Conservation (phyloP, 2,888 invertebrate genomes). For the Drosophila meridionalis region DNA sequence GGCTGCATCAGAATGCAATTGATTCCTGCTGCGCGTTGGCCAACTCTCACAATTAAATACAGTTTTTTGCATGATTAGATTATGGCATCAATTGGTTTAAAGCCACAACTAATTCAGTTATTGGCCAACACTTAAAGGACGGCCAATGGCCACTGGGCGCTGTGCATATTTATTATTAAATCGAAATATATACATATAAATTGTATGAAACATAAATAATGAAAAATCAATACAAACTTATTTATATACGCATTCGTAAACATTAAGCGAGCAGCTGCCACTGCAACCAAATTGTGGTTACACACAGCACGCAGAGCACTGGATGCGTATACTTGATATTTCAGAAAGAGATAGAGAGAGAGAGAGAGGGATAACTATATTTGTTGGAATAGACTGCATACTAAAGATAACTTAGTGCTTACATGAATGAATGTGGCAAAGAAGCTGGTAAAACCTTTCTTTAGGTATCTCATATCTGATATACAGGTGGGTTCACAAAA, state of each 20-base stretch:
- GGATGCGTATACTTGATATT: constrained; percentile 9
- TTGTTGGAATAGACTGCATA: too few relatives aligned
- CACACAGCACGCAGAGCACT: background rate
- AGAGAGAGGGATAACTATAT: background rate
- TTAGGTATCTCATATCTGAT: too few relatives aligned
- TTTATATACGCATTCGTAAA: constrained; percentile 48
- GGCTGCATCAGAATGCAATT: background rate
- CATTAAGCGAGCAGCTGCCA: background rate
- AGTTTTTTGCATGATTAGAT: constrained; percentile 11
- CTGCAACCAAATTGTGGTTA: background rate
- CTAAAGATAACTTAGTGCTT: too few relatives aligned
- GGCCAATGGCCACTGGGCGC: background rate
- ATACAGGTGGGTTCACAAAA: too few relatives aligned
- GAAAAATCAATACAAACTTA: constrained; percentile 70
- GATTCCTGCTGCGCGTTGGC: background rate
- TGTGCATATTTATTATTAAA: constrained; percentile 65
- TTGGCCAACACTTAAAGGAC: constrained; percentile 28
- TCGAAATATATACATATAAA: constrained; percentile 23
- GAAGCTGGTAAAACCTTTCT: too few relatives aligned
- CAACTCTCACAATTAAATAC: background rate
- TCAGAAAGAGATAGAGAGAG: background rate
- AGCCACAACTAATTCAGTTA: constrained; percentile 24
- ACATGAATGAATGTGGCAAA: too few relatives aligned
- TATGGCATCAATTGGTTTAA: constrained; percentile 1
- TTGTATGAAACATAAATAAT: constrained; percentile 53